Conservation (phyloP, 2,113 vertebrate genomes). For the Phoxinus phoxinus region DNA sequence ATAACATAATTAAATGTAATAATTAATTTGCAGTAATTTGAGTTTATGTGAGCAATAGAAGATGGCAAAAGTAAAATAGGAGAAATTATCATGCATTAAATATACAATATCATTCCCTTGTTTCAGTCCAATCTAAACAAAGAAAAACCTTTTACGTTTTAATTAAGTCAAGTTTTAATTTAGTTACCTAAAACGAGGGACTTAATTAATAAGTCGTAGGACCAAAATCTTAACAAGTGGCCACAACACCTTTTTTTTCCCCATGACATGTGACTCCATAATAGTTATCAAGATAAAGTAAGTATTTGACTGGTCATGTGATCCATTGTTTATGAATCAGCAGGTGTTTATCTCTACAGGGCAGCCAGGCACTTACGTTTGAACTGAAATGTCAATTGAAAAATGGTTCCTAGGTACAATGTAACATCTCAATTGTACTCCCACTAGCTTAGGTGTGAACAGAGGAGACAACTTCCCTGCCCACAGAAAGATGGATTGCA, state of each 20-base stretch:
- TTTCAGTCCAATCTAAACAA: no score
- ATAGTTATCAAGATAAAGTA: background rate
- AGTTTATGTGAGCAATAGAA: no score
- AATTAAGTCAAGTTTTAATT: no score
- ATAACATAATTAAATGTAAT: no score
- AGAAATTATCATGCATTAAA: no score
- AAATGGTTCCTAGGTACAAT: constrained; percentile 10
- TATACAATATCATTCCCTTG: no score
- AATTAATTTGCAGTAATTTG: no score
- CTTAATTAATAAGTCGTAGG: no score
- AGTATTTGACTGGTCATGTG: background rate
- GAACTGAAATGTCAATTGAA: constrained; percentile 6
- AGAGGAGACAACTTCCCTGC: constrained; percentile 56
- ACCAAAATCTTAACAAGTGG: background rate
- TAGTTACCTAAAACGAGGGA: no score
- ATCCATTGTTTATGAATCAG: constrained; percentile 3
- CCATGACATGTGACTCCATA: background rate
- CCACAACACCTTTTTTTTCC: background rate
- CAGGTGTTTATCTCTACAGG: constrained; percentile 25
- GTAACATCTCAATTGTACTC: constrained; percentile 43
- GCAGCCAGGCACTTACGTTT: background rate
- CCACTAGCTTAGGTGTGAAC: constrained; percentile 44
- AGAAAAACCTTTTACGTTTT: no score
- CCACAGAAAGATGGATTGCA: constrained; percentile 57
- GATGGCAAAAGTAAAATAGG: no score